These are phyloP conservation scores for Heliconius congener DNA, from an alignment of 1,140 invertebrate genomes.

Conservation along the genomic window DNA sequence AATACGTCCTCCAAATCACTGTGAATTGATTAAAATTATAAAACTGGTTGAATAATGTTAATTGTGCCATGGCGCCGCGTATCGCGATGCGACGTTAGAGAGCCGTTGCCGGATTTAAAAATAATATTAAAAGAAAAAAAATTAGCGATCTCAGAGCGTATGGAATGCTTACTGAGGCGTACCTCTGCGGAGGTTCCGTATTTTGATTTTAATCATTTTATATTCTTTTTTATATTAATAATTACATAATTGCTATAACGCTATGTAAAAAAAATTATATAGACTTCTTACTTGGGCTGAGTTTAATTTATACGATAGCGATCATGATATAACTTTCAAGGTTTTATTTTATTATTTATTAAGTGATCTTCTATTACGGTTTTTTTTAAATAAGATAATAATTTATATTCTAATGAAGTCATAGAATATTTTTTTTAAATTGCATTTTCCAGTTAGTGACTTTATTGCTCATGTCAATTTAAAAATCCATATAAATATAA, in stretches of 20 bases:
- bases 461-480: neutral
- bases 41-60: conserved; percentile 64
- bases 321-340: conserved; percentile 26
- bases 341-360: conserved; percentile 32
- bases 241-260: no score
- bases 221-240: neutral
- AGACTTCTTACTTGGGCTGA: neutral
- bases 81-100: conserved; percentile 53
- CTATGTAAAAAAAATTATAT: neutral
- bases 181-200: conserved; percentile 43
- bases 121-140: conserved; percentile 62
- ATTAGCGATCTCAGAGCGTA: conserved; percentile 42
- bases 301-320: conserved; percentile 28
- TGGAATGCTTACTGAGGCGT: conserved; percentile 49
- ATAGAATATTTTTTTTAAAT: neutral
- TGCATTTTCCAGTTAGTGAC: neutral
- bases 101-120: conserved; percentile 69
- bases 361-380: conserved; percentile 26
- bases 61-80: conserved; percentile 57
- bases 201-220: conserved; percentile 1
- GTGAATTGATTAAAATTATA: conserved; percentile 66
- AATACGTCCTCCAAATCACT: conserved; percentile 62
- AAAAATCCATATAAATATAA: neutral
- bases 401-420: neutral
- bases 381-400: conserved; percentile 22